Conservation (phyloP, 2,888 invertebrate species). For the Aromia moschata region DNA sequence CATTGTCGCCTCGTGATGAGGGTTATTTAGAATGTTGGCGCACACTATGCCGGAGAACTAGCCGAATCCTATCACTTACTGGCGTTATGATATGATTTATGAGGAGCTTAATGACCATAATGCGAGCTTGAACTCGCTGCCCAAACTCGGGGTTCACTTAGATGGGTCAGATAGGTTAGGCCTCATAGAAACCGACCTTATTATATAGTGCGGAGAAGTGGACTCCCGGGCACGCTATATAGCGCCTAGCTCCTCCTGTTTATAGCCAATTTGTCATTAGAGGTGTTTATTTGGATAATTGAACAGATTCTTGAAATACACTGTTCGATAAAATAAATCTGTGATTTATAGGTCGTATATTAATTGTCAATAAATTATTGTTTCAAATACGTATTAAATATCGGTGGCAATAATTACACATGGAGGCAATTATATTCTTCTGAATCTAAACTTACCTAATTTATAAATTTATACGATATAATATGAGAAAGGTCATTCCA, state of each 20-base stretch:
- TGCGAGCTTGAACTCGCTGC: constrained; percentile 44
- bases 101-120: constrained; percentile 49
- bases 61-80: constrained; percentile 46
- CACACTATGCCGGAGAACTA: constrained; percentile 32
- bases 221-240: constrained; percentile 29
- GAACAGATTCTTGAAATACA: constrained; percentile 2
- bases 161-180: constrained; percentile 46
- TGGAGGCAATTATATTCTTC: no score
- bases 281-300: constrained; percentile 32
- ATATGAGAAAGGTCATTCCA: no score
- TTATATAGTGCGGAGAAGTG: constrained; percentile 41
- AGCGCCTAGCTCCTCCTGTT: constrained; percentile 21
- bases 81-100: constrained; percentile 48
- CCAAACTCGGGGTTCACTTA: constrained; percentile 46
- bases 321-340: no score
- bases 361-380: no score
- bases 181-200: constrained; percentile 40
- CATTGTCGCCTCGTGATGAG: constrained; percentile 30
- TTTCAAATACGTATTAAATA: no score
- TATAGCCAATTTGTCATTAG: constrained; percentile 30
- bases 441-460: no score
- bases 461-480: no score
- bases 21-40: constrained; percentile 33
- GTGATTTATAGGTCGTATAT: no score
- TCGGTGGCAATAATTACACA: no score